These are phyloP conservation scores for Vanessa cardui DNA, from an alignment of 2,888 invertebrate species.

Conservation along the genomic window DNA sequence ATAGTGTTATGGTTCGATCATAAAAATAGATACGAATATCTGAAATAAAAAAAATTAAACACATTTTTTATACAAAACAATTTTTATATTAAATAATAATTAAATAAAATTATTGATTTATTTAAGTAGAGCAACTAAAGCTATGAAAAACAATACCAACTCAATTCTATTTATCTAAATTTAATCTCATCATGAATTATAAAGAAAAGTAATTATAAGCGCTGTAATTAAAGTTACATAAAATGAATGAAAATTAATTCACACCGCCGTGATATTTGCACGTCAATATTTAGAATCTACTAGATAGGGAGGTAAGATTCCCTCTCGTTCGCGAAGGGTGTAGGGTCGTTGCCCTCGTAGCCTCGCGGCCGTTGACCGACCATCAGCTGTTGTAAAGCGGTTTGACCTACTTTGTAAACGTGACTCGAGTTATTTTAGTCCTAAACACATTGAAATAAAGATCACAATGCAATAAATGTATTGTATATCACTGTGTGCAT, in stretches of 20 bases:
- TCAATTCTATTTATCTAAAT: too few species aligned
- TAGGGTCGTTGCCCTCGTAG: constrained; percentile 41
- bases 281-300: constrained; percentile 13
- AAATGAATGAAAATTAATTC: constrained; percentile 1
- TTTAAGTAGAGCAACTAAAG: too few species aligned
- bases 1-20: neutral
- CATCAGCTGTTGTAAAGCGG: constrained; percentile 42
- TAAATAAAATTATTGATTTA: too few species aligned
- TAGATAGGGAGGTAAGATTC: constrained; percentile 29
- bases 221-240: neutral
- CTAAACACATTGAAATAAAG: constrained; percentile 3
- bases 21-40: neutral
- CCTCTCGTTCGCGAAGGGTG: constrained; percentile 38
- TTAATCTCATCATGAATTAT: neutral
- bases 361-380: constrained; percentile 44
- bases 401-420: constrained; percentile 39
- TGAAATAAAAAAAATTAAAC: neutral
- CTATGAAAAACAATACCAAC: too few species aligned
- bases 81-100: too few species aligned
- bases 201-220: neutral
- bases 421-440: constrained; percentile 1
- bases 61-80: neutral
- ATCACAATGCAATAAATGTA: constrained; percentile 5
- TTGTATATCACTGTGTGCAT: constrained; percentile 13
- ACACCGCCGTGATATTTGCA: neutral